Evolutionary conservation across 2,888 invertebrate genomes (phyloP), one percentile per base, ranked within the genome.

Genomic region (Diplolepis rosae): DNA sequence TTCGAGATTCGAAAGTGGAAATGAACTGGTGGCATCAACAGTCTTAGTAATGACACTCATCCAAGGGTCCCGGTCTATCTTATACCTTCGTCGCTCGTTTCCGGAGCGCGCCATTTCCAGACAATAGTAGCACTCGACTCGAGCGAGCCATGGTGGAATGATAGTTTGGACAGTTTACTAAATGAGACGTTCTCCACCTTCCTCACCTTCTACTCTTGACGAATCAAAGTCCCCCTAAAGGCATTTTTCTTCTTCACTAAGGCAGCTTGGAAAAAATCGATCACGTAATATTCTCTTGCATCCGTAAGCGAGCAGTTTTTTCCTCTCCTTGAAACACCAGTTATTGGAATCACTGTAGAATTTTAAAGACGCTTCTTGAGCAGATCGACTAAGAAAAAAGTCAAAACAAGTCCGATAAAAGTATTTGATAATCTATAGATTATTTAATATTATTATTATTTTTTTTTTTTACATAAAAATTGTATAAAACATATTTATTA

Each of bases 141-240:
- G 79, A 76, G 76, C 79, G 77, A 81, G 56, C 32, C 35, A 32
- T 56, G 22, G 13, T 18, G 32, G 32, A 82, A 85, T 81, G 83
- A 85, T 83, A 83, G 84, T 84, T 84, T 80, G 77, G 83, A 83
- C 83, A 83, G 84, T 78, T 84, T 79, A 79, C 78, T 81, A 82
- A 84, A 83, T 83, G 81, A 81, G 84, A 84, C 78, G 80, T 69
- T 70, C 68, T 61, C 27, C 68, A 27, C 54, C 22, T 56, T 35
- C 35, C 9, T 13, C 13, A 13, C 22, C 56, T 35, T 35, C 35
- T 35, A n/a, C 22, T 24, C 32, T 22, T 30, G 13, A 22, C 32
- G 35, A 56, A 56, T 56, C 32, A 56, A 56, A 56, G 35, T 35
- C 56, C 32, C 56, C 32, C 22, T 32, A n/a, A 35, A 35, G 22